Evolutionary conservation across 2,888 invertebrate genomes (phyloP), one percentile per base, ranked within the genome.

Genomic region (Mongoloraphidia duomilia): DNA sequence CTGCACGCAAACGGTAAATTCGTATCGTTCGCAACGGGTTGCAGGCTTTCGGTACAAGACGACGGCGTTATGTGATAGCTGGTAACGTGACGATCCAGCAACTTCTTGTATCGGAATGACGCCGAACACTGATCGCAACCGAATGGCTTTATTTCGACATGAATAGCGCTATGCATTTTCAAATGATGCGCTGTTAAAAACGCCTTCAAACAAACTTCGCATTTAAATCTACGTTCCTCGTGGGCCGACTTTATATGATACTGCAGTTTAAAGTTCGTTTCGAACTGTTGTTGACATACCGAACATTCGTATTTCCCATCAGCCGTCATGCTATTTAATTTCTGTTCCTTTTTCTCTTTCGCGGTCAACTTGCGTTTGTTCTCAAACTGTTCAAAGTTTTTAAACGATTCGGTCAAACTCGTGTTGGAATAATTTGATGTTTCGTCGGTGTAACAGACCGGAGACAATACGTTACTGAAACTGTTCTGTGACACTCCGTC

Each of bases 151-250:
- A 47, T 47, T 34, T 47, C 47, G 10, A 41, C 37, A 12, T 47
- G 47, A 8, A 47, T 47, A 6, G 47, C 47, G 34, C 47, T 53
- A 44, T 58, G 59, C 17, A 58, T 57, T 46, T 53, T 52, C 49
- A 70, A 57, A 54, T 68, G 67, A 46, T 66, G 64, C n/a, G 63
- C 62, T 1, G 64, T 63, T 49, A 67, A 67, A 50, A 75, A 75
- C 1, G 59, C 63, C 55, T 70, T 74, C n/a, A 67, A 63, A 54
- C 77, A 76, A 0, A 71, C 55, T 8, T 65, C 58, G 51, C 76
- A 76, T 14, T 61, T 61, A 11, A 65, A 64, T 33, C 63, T 69
- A 50, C 57, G 65, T 39, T 65, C 65, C 12, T 47, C 47, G 26
- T 47, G 47, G 1, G 47, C 41, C 34, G 51, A 55, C 26, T 55